Evolutionary conservation across 2,113 vertebrate species (phyloP).

Genomic region (Thryonomys swinderianus): DNA sequence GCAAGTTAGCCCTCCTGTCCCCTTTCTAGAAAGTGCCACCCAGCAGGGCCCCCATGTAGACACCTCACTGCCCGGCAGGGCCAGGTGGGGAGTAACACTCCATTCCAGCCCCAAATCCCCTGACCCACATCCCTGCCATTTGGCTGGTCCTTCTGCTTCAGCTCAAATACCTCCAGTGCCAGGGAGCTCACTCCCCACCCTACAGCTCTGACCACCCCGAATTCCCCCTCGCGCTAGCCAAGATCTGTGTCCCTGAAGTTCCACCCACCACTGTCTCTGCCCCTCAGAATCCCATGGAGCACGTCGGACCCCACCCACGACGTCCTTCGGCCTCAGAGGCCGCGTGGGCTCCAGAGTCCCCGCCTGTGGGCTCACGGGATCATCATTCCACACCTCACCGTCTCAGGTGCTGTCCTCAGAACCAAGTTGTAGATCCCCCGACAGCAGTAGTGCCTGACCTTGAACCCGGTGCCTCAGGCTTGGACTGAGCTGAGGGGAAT

Average conservation of each 20-base stretch:
- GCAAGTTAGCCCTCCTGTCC: not conserved
- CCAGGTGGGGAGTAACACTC: not conserved
- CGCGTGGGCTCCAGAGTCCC: not conserved
- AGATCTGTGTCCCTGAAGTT: not conserved
- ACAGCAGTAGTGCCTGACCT: not conserved
- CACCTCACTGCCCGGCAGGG: not conserved
- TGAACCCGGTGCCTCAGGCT: not conserved
- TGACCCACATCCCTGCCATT: not conserved
- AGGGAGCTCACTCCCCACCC: not conserved
- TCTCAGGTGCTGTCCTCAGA: not conserved
- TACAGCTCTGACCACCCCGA: not conserved
- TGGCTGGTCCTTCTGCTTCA: not conserved
- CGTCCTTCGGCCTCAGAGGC: not conserved
- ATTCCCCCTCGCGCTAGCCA: not conserved
- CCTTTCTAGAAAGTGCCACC: not conserved
- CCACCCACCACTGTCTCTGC: not conserved
- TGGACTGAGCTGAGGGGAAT: not conserved
- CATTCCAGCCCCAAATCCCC: not conserved
- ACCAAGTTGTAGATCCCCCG: not conserved
- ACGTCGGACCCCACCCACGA: not conserved
- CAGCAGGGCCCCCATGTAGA: not conserved
- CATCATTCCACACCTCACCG: not conserved
- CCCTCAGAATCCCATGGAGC: not conserved
- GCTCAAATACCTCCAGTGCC: not conserved
- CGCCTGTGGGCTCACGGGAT: not conserved